Evolutionary conservation across 1,140 invertebrate species (phyloP).

Genomic region (Cherax destructor): DNA sequence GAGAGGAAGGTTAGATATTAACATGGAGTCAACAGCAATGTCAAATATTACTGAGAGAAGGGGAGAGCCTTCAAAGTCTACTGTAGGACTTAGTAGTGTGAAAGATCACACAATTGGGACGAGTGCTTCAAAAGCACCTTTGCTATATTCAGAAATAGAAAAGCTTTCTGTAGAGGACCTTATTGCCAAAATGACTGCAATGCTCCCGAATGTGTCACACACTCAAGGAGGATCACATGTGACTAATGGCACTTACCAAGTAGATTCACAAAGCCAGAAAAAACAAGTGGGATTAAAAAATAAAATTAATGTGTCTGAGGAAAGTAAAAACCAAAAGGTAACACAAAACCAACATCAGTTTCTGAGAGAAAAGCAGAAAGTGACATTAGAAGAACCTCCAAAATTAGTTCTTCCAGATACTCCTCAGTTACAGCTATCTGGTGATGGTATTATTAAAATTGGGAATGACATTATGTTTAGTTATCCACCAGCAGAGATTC

Average conservation of each 20-base stretch:
- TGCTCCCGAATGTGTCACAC: constrained; percentile 30
- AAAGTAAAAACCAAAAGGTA: neutral
- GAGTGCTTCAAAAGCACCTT: constrained; percentile 2
- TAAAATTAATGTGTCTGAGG: neutral
- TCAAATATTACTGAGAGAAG: neutral
- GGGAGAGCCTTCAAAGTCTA: neutral
- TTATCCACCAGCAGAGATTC: neutral
- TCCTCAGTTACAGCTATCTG: constrained; percentile 31
- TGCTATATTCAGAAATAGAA: constrained; percentile 37
- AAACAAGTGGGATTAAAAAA: neutral
- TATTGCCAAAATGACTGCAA: constrained; percentile 55
- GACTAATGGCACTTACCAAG: neutral
- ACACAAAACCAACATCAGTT: neutral
- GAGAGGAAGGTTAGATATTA: neutral
- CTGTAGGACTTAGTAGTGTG: neutral
- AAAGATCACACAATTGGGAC: neutral
- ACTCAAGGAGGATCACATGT: constrained; percentile 5
- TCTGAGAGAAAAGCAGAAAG: neutral
- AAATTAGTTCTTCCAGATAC: constrained; percentile 44
- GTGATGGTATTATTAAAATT: constrained; percentile 6
- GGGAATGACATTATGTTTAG: neutral
- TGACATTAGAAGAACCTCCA: constrained; percentile 1
- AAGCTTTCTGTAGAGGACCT: constrained; percentile 49
- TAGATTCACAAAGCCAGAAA: neutral
- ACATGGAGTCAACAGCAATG: neutral